Evolutionary conservation across 64 coral and sea anemone species (phyloP).

Genomic region (Orbicella faveolata): DNA sequence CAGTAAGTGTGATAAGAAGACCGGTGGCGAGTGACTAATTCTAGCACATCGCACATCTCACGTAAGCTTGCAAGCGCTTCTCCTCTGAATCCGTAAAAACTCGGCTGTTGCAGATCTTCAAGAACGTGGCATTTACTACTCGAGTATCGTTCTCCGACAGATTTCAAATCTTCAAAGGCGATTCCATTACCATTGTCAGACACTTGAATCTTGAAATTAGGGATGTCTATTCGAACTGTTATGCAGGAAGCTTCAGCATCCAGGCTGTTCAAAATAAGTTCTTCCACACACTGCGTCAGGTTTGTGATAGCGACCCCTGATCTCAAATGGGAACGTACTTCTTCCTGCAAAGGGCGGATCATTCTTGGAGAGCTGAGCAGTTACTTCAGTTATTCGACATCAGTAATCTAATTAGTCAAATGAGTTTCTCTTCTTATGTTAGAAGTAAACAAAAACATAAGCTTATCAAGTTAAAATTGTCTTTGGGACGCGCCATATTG

Average conservation of each 20-base stretch:
- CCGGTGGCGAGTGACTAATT: conserved; percentile 81
- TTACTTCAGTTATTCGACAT: neutral
- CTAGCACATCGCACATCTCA: conserved; percentile 73
- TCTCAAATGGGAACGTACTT: conserved; percentile 78
- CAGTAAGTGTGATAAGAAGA: conserved; percentile 85
- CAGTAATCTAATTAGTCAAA: neutral
- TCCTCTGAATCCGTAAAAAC: conserved; percentile 82
- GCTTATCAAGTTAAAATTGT: too few relatives aligned
- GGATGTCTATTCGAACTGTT: conserved; percentile 78
- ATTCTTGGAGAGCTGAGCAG: neutral
- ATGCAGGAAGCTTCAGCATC: conserved; percentile 85
- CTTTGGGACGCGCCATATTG: conserved; percentile 12
- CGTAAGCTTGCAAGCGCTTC: conserved; percentile 90
- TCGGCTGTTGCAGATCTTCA: conserved; percentile 65
- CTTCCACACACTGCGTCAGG: conserved; percentile 88
- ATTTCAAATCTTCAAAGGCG: conserved; percentile 47
- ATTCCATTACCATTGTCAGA: conserved; percentile 88
- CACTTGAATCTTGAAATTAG: conserved; percentile 74
- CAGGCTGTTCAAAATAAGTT: conserved; percentile 89
- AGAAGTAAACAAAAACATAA: neutral
- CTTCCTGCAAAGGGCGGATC: conserved; percentile 78
- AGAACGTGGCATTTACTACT: conserved; percentile 93
- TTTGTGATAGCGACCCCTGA: conserved; percentile 87
- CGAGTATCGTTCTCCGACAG: conserved; percentile 78
- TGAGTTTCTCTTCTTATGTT: too few relatives aligned